Evolutionary conservation across 1,140 invertebrate species (phyloP), one percentile per base, ranked within the genome.

Genomic region (Cydia splendana): DNA sequence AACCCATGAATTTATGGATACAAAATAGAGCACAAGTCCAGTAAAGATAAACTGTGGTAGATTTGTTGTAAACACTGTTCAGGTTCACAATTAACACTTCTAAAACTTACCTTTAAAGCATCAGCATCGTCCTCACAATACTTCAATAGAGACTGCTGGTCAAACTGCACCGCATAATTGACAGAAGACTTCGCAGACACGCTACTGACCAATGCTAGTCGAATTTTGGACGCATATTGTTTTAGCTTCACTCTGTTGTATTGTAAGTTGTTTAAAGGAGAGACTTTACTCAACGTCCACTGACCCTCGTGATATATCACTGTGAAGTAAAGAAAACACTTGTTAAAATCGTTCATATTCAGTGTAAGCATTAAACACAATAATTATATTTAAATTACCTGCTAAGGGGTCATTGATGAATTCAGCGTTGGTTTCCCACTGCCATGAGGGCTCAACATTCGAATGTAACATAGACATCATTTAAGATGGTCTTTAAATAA

Each of bases 221-320:
- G 85, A 69, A 93, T 87, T 82, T 89, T 91, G 0, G 87, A 81
- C 2, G 88, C 87, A 84, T 93, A 93, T 78, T 93, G 89, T 79
- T 93, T 94, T 28, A 93, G 76, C 84, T 91, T 93, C 7, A 93
- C 76, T 76, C 80, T 79, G 80, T 75, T 82, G 71, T 88, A 92
- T 42, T 91, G 82, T 77, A 93, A 85, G 62, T 91, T 88, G 78
- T 88, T 80, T 76, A 94, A 81, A 38, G 91, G 90, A 7, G 93
- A 93, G 10, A 93, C 87, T 83, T 86, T 86, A 77, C 83, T 86
- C 45, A 93, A 42, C 75, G 87, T 80, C 90, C 91, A 93, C 24
- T 84, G 76, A 0, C 84, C 84, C 84, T 93, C 90, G 77, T 91
- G 91, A 57, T 91, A 89, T 74, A 93, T 91, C n/a, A 87, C 93